Evolutionary conservation across 2,797 vertebrate genomes (phyloP).

Genomic region (Babyrousa celebensis): DNA sequence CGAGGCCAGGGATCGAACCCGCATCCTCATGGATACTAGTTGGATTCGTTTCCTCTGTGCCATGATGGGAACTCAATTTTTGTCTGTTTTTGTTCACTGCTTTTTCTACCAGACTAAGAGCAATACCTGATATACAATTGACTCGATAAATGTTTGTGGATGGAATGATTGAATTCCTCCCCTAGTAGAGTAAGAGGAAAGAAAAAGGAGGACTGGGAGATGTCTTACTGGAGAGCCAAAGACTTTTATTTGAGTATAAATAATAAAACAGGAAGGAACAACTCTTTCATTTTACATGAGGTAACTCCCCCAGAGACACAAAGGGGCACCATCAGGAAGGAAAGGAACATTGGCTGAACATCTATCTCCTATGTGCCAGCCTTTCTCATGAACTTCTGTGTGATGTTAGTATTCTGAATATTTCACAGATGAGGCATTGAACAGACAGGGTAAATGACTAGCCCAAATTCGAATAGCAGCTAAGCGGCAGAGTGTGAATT

Average conservation of each 20-base stretch:
- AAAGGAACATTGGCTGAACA: conserved; percentile 25
- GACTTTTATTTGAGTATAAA: conserved; percentile 23
- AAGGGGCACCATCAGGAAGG: conserved; percentile 8
- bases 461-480: conserved; percentile 33
- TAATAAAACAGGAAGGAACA: conserved; percentile 37
- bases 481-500: conserved; percentile 39
- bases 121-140: background rate
- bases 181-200: conserved; percentile 3
- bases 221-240: conserved; percentile 29
- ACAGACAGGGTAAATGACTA: conserved; percentile 24
- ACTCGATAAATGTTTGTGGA: conserved; percentile 63
- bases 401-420: conserved; percentile 9
- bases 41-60: too few relatives aligned
- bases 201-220: conserved; percentile 23
- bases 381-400: conserved; percentile 57
- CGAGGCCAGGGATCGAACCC: too few relatives aligned
- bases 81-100: conserved; percentile 42
- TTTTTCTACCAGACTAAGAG: conserved; percentile 43
- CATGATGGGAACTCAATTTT: background rate
- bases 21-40: too few relatives aligned
- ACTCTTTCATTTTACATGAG: background rate
- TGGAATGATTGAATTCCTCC: conserved; percentile 44
- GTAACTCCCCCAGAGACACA: background rate
- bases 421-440: conserved; percentile 59
- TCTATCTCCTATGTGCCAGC: conserved; percentile 39